These are phyloP conservation scores for Tanypteryx hageni DNA, from an alignment of 2,888 invertebrate genomes.

Conservation along the genomic window DNA sequence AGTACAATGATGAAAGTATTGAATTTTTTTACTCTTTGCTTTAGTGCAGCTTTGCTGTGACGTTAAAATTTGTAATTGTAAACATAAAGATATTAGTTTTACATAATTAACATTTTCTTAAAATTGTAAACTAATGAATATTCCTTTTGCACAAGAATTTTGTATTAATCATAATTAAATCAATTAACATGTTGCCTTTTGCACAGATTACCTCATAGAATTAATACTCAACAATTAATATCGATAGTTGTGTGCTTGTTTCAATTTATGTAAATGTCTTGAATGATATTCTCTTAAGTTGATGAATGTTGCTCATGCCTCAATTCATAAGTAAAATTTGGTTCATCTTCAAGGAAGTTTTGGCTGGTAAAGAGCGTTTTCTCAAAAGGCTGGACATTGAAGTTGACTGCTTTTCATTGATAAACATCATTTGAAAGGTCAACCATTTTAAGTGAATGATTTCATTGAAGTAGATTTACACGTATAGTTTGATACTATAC, in stretches of 20 bases:
- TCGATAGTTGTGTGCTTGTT: not conserved
- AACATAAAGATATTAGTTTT: no score
- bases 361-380: not conserved
- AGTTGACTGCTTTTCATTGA: not conserved
- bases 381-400: not conserved
- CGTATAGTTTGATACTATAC: no score
- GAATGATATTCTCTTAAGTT: conserved; percentile 16
- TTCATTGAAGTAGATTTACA: no score
- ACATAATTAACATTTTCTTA: not conserved
- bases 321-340: not conserved
- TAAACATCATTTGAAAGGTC: no score
- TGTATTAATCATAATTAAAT: conserved; percentile 2
- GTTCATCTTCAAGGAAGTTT: not conserved
- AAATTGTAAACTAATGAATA: not conserved
- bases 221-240: conserved; percentile 4
- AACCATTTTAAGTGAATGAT: no score
- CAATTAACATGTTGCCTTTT: conserved; percentile 28
- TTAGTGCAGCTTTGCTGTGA: not conserved
- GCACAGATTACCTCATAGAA: conserved; percentile 45
- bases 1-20: conserved; percentile 7
- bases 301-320: not conserved
- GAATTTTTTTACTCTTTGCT: conserved; percentile 2
- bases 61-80: not conserved
- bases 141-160: not conserved
- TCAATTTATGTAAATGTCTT: not conserved